Evolutionary conservation across 2,113 vertebrate genomes (phyloP).

Genomic region (Macroglossus sobrinus): DNA sequence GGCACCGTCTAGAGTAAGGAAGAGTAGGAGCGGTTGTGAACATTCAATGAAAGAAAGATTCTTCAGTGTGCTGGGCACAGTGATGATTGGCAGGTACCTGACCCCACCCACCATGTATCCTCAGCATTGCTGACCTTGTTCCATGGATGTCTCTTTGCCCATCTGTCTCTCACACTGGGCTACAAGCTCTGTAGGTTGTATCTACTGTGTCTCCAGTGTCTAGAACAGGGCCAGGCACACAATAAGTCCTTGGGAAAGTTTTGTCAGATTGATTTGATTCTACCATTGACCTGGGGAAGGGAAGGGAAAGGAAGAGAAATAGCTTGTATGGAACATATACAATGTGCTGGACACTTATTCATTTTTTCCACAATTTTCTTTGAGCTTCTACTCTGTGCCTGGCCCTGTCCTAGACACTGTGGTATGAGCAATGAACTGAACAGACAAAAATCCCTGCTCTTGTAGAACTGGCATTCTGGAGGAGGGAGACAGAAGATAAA

Average conservation of each 20-base stretch:
- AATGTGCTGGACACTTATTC: background rate
- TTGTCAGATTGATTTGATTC: background rate
- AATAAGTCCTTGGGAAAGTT: background rate
- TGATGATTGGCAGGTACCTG: background rate
- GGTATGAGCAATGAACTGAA: background rate
- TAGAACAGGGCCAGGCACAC: background rate
- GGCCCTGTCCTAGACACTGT: background rate
- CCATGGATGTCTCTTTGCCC: background rate
- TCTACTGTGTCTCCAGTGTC: too few relatives aligned
- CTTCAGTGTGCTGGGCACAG: background rate
- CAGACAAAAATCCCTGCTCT: background rate
- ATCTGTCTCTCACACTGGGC: background rate
- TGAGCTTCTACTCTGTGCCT: too few relatives aligned
- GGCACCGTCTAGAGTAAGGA: background rate
- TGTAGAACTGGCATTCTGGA: background rate
- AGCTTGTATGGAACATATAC: too few relatives aligned
- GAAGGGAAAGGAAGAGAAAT: background rate
- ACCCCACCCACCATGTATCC: background rate
- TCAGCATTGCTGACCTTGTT: background rate
- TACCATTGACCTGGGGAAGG: background rate
- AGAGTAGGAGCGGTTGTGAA: background rate
- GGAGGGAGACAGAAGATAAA: background rate
- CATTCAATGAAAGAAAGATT: background rate
- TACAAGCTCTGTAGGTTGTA: rapidly evolving
- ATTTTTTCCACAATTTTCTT: background rate